Conservation (phyloP, 1,140 invertebrate genomes). For the Drosophila busckii region DNA sequence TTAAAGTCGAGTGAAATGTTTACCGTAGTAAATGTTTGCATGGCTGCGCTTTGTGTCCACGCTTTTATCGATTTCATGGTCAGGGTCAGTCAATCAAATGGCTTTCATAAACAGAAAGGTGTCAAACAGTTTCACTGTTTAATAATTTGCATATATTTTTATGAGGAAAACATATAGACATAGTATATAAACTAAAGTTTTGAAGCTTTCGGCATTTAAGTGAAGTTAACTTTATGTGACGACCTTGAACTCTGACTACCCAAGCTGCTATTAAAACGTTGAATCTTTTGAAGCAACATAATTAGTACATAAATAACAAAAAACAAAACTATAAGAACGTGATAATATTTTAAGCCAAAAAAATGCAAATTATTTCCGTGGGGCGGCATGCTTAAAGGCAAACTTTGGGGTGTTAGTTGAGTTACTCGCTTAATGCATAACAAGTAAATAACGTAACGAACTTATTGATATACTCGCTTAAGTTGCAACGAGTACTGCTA, state of each 20-base stretch:
- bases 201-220: background rate
- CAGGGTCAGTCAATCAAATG: slow-evolving; percentile 36
- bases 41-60: slow-evolving; percentile 2
- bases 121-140: slow-evolving; percentile 15
- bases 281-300: slow-evolving; percentile 16
- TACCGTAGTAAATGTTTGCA: slow-evolving; percentile 25
- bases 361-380: slow-evolving; percentile 47
- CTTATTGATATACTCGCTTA: too few relatives aligned
- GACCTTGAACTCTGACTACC: slow-evolving; percentile 31
- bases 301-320: too few relatives aligned
- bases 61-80: slow-evolving; percentile 34
- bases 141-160: slow-evolving; percentile 32
- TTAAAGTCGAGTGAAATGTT: slow-evolving; percentile 29
- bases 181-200: background rate
- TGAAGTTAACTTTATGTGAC: background rate
- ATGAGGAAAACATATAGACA: slow-evolving; percentile 12
- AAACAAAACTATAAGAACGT: too few relatives aligned
- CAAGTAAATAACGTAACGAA: background rate
- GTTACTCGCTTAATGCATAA: background rate
- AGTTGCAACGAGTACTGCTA: too few relatives aligned
- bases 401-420: slow-evolving; percentile 2
- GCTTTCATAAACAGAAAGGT: slow-evolving; percentile 39
- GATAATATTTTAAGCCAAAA: too few relatives aligned
- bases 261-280: slow-evolving; percentile 7
- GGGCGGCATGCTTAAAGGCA: slow-evolving; percentile 11